Evolutionary conservation across 2,888 invertebrate genomes (phyloP), one percentile per base, ranked within the genome.

Genomic region (Andrena marginata): DNA sequence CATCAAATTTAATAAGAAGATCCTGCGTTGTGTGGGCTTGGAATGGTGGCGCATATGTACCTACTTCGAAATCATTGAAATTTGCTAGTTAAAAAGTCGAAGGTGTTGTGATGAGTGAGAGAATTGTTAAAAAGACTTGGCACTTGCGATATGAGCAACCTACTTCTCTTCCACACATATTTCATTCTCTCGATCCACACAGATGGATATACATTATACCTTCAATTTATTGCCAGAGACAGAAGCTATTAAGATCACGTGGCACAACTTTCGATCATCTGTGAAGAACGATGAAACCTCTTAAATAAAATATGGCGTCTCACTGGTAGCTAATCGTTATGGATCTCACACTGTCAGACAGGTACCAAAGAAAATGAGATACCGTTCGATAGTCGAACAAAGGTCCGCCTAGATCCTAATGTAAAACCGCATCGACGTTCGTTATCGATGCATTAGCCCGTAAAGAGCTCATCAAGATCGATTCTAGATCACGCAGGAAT

Each of bases 401-500:
- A 51, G 63, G 33, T 16, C 2, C 31, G 60, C 35, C 63, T 51
- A 59, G 65, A 68, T 67, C 70, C 23, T n/a, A 62, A 26, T 54
- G 64, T 56, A 51, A 62, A 77, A 23, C 42, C 56, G 56, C 59
- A 64, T 84, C 59, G 59, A 75, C 68, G 65, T 70, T 76, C 70
- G 59, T 63, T 75, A 76, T 60, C 73, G 70, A 68, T 65, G 64
- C 70, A 80, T 82, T 82, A 86, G 71, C 20, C 77, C 63, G 71
- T 65, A 75, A 59, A 65, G 64, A 70, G 63, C 62, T 76, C 70
- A 78, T 85, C 80, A 82, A 84, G 86, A 86, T 86, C 85, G 79
- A 86, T 88, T 86, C 64, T 65, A 76, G 84, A 86, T 87, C 86
- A 72, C 60, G 60, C 82, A 74, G 64, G 56, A 81, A 78, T 75